phyloP scores from a whole-genome alignment of 2,888 invertebrate species.

The Odontomyia ornata region DNA sequence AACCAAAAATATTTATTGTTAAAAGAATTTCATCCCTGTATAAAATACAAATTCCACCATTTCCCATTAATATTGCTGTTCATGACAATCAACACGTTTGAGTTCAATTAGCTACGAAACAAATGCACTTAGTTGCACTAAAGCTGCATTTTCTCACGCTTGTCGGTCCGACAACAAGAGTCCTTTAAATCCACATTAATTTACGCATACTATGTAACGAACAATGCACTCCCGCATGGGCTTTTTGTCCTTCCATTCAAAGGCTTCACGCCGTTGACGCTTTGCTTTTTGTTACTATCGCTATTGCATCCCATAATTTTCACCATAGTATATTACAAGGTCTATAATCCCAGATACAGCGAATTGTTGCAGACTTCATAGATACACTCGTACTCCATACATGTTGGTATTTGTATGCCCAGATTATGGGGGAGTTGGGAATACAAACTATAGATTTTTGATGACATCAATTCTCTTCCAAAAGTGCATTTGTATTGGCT shows the following conservation, averaged over 20 bases:
- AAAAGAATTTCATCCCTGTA: too few species aligned
- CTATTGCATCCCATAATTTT: neutral
- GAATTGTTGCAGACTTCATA: neutral
- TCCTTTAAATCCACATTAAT: too few species aligned
- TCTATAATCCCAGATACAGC: neutral
- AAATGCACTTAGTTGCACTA: too few species aligned
- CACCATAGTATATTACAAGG: neutral
- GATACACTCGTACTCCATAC: neutral
- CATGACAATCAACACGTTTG: too few species aligned
- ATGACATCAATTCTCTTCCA: conserved; percentile 1
- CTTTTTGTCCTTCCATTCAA: neutral
- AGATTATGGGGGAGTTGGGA: neutral
- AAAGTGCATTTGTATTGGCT: conserved; percentile 8
- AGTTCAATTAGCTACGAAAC: too few species aligned
- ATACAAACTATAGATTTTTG: conserved; percentile 19
- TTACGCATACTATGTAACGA: too few species aligned
- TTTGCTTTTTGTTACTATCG: neutral
- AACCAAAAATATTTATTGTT: too few species aligned
- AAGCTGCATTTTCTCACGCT: too few species aligned
- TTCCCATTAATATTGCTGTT: too few species aligned
- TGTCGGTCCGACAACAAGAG: too few species aligned
- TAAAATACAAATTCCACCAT: too few species aligned
- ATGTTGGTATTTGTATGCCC: neutral
- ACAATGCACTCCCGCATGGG: too few species aligned
- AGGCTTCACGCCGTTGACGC: neutral